These are phyloP conservation scores for Ptychoptera contaminata DNA, from an alignment of 2,888 invertebrate species.

Conservation along the genomic window DNA sequence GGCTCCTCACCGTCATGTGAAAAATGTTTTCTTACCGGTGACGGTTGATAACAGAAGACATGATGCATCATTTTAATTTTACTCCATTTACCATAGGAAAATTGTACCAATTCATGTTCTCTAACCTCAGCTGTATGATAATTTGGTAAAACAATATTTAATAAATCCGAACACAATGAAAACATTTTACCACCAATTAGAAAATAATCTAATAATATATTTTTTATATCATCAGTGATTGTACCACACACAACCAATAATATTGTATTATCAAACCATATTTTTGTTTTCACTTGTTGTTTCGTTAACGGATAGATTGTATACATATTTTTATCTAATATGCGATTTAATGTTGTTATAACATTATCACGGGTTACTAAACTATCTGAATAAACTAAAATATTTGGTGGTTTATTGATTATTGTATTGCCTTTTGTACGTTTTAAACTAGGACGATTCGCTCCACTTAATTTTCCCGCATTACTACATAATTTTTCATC, in stretches of 20 bases:
- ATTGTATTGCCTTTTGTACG: conserved; percentile 24
- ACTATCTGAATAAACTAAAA: conserved; percentile 69
- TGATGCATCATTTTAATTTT: conserved; percentile 76
- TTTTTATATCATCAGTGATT: conserved; percentile 46
- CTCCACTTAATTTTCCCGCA: background rate
- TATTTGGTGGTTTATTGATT: conserved; percentile 56
- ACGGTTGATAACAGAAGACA: conserved; percentile 76
- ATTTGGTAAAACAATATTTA: conserved; percentile 60
- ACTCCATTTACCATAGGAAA: conserved; percentile 71
- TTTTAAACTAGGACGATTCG: conserved; percentile 18
- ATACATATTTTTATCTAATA: conserved; percentile 58
- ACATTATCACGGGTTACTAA: conserved; percentile 56
- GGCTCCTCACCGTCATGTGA: conserved; percentile 55
- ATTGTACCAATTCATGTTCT: conserved; percentile 68
- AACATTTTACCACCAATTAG: conserved; percentile 58
- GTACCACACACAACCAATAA: conserved; percentile 66
- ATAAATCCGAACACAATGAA: conserved; percentile 64
- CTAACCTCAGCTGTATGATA: conserved; percentile 75
- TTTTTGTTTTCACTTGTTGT: conserved; percentile 22
- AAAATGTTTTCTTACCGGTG: conserved; percentile 67
- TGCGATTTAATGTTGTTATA: conserved; percentile 47
- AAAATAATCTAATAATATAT: conserved; percentile 52
- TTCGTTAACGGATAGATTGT: conserved; percentile 43
- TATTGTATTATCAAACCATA: conserved; percentile 42
- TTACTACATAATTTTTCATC: no score